Evolutionary conservation across 2,113 vertebrate species (phyloP).

Genomic region (Uria lomvia): DNA sequence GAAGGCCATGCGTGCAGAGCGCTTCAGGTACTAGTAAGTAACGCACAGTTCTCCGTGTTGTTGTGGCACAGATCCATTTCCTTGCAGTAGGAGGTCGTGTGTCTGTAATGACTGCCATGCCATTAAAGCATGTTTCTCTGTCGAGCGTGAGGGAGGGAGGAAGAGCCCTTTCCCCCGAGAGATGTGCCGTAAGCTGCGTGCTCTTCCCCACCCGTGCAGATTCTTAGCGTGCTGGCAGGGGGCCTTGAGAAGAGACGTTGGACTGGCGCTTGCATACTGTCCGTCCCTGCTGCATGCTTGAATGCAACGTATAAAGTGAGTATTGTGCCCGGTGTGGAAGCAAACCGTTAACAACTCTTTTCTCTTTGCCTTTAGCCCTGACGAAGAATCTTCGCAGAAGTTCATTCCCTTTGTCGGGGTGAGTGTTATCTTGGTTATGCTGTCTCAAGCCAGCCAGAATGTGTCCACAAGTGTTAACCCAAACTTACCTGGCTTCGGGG

Average conservation of each 20-base stretch:
- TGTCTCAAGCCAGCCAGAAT: background rate
- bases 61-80: constrained; percentile 28
- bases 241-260: background rate
- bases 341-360: constrained; percentile 10
- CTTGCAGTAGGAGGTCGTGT: background rate
- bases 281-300: constrained; percentile 63
- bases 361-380: constrained; percentile 79
- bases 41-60: background rate
- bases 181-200: background rate
- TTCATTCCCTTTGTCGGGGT: constrained; percentile 98
- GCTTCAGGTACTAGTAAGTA: constrained; percentile 19
- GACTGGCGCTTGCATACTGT: constrained; percentile 47
- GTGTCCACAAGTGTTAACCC: background rate
- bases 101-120: constrained; percentile 25
- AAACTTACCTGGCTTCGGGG: background rate
- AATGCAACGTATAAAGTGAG: constrained; percentile 1
- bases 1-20: background rate
- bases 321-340: background rate
- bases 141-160: background rate
- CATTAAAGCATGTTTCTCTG: constrained; percentile 51
- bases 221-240: constrained; percentile 5
- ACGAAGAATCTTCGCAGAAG: constrained; percentile 96
- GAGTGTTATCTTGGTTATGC: constrained; percentile 37
- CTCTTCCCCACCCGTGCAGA: background rate
- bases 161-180: background rate